These are phyloP conservation scores for Spheniscus mendiculus DNA, from an alignment of 2,113 vertebrate species.

Conservation along the genomic window DNA sequence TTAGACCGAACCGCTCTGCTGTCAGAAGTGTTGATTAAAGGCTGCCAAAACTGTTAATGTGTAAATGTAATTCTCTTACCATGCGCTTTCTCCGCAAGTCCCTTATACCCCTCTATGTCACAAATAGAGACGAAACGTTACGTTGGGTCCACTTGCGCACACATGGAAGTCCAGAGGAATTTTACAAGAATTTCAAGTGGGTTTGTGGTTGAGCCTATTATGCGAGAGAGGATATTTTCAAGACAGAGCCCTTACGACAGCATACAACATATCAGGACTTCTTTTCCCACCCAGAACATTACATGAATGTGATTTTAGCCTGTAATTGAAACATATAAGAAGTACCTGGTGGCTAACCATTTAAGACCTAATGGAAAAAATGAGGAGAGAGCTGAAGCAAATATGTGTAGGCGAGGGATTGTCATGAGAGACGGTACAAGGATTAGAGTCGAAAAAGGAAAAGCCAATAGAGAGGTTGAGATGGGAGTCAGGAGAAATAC, in stretches of 20 bases:
- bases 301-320: neutral
- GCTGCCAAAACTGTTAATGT: neutral
- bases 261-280: neutral
- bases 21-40: neutral
- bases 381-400: neutral
- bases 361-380: neutral
- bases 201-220: neutral
- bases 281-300: neutral
- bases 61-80: neutral
- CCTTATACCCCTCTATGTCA: neutral
- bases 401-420: neutral
- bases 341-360: neutral
- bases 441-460: neutral
- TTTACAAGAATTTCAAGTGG: neutral
- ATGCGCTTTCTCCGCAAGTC: neutral
- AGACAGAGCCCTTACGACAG: neutral
- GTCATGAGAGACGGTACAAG: neutral
- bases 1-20: neutral
- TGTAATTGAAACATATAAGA: neutral
- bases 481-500: neutral
- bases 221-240: neutral
- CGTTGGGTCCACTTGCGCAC: accelerated
- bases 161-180: neutral
- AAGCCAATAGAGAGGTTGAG: neutral
- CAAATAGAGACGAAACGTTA: neutral